These are phyloP conservation scores for Misgurnus anguillicaudatus DNA, from an alignment of 2,113 vertebrate species.

Conservation along the genomic window DNA sequence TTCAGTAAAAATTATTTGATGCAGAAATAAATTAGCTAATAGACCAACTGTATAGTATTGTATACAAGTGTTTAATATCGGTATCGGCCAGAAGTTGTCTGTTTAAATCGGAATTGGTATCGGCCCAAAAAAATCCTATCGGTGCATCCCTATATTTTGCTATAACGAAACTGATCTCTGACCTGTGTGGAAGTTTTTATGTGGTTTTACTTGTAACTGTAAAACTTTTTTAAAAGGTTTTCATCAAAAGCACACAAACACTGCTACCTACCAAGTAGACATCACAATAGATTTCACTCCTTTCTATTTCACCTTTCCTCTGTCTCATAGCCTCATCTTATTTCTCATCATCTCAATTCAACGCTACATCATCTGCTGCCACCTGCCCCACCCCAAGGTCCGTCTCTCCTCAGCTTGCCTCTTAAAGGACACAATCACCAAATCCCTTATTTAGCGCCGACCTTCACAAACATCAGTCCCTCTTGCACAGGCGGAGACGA, in stretches of 20 bases:
- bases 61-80: too few species aligned
- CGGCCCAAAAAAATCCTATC: too few species aligned
- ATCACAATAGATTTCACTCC: background rate
- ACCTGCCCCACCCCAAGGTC: conserved; percentile 25
- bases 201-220: too few species aligned
- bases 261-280: background rate
- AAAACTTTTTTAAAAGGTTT: too few species aligned
- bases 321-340: conserved; percentile 1
- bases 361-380: conserved; percentile 3
- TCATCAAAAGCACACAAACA: background rate
- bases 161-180: too few species aligned
- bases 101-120: too few species aligned
- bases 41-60: too few species aligned
- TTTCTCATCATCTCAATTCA: conserved; percentile 29
- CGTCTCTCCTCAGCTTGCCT: conserved; percentile 26
- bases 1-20: too few species aligned
- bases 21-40: too few species aligned
- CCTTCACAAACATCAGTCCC: conserved; percentile 36
- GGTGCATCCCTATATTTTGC: too few species aligned
- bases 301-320: background rate
- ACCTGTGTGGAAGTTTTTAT: too few species aligned
- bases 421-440: conserved; percentile 14
- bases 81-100: too few species aligned
- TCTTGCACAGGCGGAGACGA: background rate
- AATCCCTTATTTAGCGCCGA: conserved; percentile 55